phyloP scores from a whole-genome alignment of 2,888 invertebrate species.

The Drosophila borborema region DNA sequence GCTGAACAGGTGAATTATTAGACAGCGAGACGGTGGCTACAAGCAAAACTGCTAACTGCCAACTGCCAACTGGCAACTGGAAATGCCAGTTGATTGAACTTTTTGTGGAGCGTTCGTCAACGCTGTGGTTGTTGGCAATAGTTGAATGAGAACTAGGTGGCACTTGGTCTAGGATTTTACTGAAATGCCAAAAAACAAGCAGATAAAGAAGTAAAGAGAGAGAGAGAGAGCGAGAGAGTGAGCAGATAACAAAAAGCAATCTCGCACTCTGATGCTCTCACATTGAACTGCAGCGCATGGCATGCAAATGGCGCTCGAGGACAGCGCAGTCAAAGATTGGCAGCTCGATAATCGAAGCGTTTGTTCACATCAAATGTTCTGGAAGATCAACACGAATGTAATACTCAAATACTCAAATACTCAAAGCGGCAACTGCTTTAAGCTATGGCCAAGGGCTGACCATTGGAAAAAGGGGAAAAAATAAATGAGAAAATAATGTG shows the following conservation, averaged over 20 bases:
- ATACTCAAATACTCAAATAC: background rate
- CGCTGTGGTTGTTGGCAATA: background rate
- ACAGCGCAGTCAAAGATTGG: conserved; percentile 36
- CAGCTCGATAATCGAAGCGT: conserved; percentile 29
- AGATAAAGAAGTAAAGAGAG: background rate
- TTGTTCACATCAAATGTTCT: conserved; percentile 43
- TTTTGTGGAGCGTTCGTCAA: conserved; percentile 36
- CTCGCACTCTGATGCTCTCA: conserved; percentile 23
- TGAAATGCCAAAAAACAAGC: conserved; percentile 21
- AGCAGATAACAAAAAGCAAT: conserved; percentile 24
- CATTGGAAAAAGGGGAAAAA: background rate
- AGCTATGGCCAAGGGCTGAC: background rate
- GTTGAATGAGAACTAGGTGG: conserved; percentile 6
- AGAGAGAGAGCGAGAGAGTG: background rate
- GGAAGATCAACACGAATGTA: conserved; percentile 36
- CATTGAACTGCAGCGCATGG: conserved; percentile 17
- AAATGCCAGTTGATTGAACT: conserved; percentile 67
- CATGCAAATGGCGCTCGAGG: conserved; percentile 34
- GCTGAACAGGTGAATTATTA: conserved; percentile 71
- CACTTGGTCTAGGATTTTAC: conserved; percentile 34
- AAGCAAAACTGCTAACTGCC: conserved; percentile 35
- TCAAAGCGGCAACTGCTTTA: no score
- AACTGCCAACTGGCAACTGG: conserved; percentile 39
- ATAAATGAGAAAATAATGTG: background rate
- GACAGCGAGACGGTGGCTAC: conserved; percentile 29